A percentile compares a stretch with the other conserved stretches of the same genome.
These are phyloP conservation scores for Vidua chalybeata DNA, from an alignment of 2,113 vertebrate genomes.

Conservation along the genomic window DNA sequence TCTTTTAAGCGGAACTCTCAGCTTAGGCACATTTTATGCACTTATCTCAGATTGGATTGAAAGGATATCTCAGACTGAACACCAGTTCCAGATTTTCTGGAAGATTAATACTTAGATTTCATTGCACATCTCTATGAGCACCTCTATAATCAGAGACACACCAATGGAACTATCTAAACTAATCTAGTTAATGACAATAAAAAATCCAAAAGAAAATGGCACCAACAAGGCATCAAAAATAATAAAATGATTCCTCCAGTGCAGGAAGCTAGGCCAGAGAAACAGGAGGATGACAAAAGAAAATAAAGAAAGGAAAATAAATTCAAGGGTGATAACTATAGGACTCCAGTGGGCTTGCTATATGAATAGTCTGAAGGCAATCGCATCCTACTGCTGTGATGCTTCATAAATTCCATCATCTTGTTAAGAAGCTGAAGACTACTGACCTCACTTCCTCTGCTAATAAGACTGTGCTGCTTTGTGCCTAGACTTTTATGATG, in stretches of 20 bases:
- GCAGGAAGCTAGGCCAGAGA: slow-evolving; percentile 65
- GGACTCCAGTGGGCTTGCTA: slow-evolving; percentile 92
- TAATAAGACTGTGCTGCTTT: slow-evolving; percentile 75
- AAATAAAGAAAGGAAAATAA: slow-evolving; percentile 79
- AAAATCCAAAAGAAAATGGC: neutral
- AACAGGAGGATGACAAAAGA: slow-evolving; percentile 77
- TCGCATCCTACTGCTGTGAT: slow-evolving; percentile 75
- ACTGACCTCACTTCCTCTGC: slow-evolving; percentile 83
- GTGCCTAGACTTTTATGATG: slow-evolving; percentile 4
- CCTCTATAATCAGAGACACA: slow-evolving; percentile 52
- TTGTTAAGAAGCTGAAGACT: slow-evolving; percentile 85
- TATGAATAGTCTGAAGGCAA: slow-evolving; percentile 83
- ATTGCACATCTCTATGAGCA: slow-evolving; percentile 48
- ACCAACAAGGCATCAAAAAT: slow-evolving; percentile 66
- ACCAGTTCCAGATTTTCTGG: slow-evolving; percentile 75
- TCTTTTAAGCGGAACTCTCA: neutral
- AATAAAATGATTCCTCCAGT: slow-evolving; percentile 72
- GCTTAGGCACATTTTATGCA: neutral
- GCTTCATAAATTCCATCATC: slow-evolving; percentile 90
- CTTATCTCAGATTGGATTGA: neutral
- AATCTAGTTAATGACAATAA: neutral
- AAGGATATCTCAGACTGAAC: slow-evolving; percentile 21
- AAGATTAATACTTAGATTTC: slow-evolving; percentile 69
- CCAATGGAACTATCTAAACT: slow-evolving; percentile 61
- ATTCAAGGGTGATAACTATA: slow-evolving; percentile 74